Percentiles rank a stretch among this genome's conserved stretches.
Conservation (phyloP, 2,113 vertebrate genomes). For the Fulica atra region DNA sequence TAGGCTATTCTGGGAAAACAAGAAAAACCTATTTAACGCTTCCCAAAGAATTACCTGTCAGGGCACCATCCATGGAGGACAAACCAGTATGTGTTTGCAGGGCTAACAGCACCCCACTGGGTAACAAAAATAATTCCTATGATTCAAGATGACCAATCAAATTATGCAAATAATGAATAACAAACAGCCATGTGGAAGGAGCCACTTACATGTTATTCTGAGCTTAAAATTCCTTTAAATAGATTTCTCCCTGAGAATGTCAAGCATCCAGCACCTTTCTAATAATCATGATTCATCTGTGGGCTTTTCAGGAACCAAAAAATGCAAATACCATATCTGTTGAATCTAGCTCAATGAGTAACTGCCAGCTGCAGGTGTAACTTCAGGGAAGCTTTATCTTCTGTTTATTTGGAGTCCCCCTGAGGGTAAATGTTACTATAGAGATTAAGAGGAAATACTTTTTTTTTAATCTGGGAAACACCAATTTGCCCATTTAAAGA, state of each 20-base stretch:
- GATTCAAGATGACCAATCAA: neutral
- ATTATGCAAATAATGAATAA: neutral
- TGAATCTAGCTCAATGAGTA: neutral
- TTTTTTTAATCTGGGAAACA: neutral
- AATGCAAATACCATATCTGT: neutral
- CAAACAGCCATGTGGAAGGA: neutral
- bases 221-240: neutral
- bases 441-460: neutral
- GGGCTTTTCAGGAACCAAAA: neutral
- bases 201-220: neutral
- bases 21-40: neutral
- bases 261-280: neutral
- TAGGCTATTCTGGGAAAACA: neutral
- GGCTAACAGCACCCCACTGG: neutral
- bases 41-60: neutral
- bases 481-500: neutral
- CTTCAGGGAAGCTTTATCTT: neutral
- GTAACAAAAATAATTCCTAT: neutral
- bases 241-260: neutral
- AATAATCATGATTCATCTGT: neutral
- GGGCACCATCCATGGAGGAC: neutral
- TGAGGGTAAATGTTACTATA: neutral
- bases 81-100: neutral
- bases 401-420: neutral
- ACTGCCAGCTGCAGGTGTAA: neutral